These are phyloP conservation scores for Cydia amplana DNA, from an alignment of 1,140 invertebrate genomes.

Conservation along the genomic window DNA sequence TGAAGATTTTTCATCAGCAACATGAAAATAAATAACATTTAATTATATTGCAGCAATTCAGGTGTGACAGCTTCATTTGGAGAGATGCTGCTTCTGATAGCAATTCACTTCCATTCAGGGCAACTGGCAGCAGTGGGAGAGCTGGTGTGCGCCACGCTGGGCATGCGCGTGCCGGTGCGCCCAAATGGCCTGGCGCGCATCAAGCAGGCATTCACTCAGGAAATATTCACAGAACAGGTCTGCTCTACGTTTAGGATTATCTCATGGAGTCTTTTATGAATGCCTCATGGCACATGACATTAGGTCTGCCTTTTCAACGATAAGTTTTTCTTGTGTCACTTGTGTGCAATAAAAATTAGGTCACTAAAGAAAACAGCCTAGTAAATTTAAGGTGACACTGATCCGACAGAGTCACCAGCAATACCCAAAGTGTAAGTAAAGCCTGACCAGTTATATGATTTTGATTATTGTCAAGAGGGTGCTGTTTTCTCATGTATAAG, in stretches of 20 bases:
- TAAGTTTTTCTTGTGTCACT: no score
- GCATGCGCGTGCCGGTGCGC: conserved; percentile 96
- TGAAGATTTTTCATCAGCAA: background rate
- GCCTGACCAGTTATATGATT: no score
- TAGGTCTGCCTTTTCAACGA: no score
- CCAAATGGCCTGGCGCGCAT: conserved; percentile 94
- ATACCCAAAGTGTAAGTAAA: no score
- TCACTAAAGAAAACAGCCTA: no score
- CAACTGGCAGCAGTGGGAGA: conserved; percentile 95
- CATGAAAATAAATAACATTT: background rate
- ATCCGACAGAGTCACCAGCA: no score
- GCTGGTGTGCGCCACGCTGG: conserved; percentile 94
- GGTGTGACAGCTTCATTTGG: conserved; percentile 92
- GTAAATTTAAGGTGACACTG: no score
- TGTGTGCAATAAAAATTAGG: no score
- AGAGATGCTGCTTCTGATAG: conserved; percentile 97
- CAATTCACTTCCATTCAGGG: conserved; percentile 98
- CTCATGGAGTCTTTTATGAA: background rate
- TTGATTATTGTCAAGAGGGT: no score
- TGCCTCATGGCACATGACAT: no score
- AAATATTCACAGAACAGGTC: conserved; percentile 98
- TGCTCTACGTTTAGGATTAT: background rate
- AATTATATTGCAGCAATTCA: conserved; percentile 80
- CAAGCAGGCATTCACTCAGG: conserved; percentile 97
- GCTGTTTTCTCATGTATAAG: no score